Percentiles rank a stretch among this genome's conserved stretches.
These are phyloP conservation scores for Mus spretus DNA, from an alignment of 2,797 vertebrate genomes.

Conservation along the genomic window DNA sequence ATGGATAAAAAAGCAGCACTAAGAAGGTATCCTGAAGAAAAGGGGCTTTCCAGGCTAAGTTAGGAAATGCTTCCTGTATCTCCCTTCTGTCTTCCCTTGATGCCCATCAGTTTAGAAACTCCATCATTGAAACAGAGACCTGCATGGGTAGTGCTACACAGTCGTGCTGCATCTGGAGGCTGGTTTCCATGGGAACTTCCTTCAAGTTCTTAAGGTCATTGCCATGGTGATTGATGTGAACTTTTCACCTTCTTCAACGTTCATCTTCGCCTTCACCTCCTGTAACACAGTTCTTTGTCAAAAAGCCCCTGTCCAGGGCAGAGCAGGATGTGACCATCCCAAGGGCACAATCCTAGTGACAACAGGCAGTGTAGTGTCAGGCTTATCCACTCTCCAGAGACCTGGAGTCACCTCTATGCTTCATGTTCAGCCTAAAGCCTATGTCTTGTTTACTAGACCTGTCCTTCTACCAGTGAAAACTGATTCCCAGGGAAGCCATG, in stretches of 20 bases:
- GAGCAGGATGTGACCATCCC: not conserved
- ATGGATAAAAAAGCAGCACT: not conserved
- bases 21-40: conserved; percentile 28
- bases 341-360: not conserved
- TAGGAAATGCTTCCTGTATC: not conserved
- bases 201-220: conserved; percentile 71
- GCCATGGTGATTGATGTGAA: conserved; percentile 73
- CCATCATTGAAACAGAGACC: conserved; percentile 10
- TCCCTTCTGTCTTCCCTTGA: not conserved
- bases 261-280: conserved; percentile 48
- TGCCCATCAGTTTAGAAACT: conserved; percentile 42
- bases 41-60: not conserved
- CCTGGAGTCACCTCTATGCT: not conserved
- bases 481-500: not conserved
- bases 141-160: not conserved
- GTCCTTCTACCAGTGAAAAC: not conserved
- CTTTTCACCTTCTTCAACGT: conserved; percentile 69
- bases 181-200: conserved; percentile 82
- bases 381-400: not conserved
- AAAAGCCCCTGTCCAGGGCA: not conserved
- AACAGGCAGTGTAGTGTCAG: not conserved
- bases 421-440: not conserved
- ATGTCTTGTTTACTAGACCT: not conserved
- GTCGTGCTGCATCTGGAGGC: conserved; percentile 55
- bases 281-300: conserved; percentile 6